These are phyloP conservation scores for Trichomalopsis sarcophagae DNA, from an alignment of 1,140 invertebrate genomes.

Conservation along the genomic window DNA sequence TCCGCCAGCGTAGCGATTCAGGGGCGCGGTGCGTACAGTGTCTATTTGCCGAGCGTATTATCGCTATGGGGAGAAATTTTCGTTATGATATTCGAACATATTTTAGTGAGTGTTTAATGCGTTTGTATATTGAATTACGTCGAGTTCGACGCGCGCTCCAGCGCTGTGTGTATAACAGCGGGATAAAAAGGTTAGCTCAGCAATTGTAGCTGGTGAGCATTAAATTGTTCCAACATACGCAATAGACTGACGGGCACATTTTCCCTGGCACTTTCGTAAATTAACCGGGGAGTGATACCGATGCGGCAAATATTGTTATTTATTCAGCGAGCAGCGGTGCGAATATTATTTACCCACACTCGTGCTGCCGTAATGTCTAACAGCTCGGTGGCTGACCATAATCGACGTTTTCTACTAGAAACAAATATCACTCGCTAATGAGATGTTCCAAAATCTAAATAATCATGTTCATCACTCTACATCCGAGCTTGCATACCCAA, in stretches of 20 bases:
- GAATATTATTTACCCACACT: not conserved
- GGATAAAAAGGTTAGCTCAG: not conserved
- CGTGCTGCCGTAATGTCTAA: not conserved
- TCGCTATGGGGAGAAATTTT: conserved; percentile 1
- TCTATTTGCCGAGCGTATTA: not conserved
- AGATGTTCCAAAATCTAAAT: too few species aligned
- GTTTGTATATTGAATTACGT: conserved; percentile 33
- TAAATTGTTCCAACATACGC: not conserved
- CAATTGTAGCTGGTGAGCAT: not conserved
- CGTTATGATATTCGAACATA: conserved; percentile 30
- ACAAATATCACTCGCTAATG: not conserved
- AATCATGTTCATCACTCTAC: not conserved
- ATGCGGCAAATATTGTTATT: not conserved
- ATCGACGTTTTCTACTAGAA: not conserved
- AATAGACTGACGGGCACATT: not conserved
- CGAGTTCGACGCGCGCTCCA: not conserved
- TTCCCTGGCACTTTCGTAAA: not conserved
- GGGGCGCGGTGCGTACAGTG: not conserved
- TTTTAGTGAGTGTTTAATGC: conserved; percentile 23
- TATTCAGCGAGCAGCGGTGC: not conserved
- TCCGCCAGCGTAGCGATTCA: not conserved
- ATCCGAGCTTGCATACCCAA: too few species aligned
- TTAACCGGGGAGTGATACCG: not conserved
- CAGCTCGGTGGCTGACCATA: not conserved
- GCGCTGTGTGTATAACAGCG: too few species aligned